Evolutionary conservation across 2,888 invertebrate genomes (phyloP).

Genomic region (Aphidius colemani): DNA sequence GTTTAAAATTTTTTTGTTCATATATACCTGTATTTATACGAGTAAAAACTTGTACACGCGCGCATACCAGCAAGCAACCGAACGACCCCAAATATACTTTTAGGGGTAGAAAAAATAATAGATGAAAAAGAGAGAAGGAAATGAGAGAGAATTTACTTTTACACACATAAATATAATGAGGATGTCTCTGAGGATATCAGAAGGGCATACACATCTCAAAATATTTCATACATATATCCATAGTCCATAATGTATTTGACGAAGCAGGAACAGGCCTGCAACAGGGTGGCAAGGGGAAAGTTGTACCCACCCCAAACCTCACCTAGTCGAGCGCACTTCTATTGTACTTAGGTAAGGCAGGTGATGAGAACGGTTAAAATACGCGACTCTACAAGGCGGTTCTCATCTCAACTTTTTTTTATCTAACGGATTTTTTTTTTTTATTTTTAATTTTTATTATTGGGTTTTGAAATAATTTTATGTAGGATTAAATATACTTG

Average conservation of each 20-base stretch:
- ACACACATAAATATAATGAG: conserved; percentile 50
- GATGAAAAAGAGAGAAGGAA: conserved; percentile 1
- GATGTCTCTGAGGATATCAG: conserved; percentile 48
- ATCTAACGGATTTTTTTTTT: too few species aligned
- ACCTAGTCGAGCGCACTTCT: conserved; percentile 43
- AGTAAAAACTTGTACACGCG: too few species aligned
- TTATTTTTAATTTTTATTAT: background rate
- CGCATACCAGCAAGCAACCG: too few species aligned
- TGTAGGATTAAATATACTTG: too few species aligned
- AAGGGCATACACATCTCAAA: conserved; percentile 38
- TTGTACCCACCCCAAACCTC: conserved; percentile 45
- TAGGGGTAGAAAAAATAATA: background rate
- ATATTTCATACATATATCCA: too few species aligned
- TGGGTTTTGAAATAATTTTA: background rate
- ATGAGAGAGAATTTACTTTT: conserved; percentile 38
- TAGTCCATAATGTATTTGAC: too few species aligned
- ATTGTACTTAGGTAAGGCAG: conserved; percentile 56
- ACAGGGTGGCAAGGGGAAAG: conserved; percentile 21
- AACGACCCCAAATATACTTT: too few species aligned
- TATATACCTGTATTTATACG: conserved; percentile 20
- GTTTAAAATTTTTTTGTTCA: too few species aligned
- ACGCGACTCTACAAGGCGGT: conserved; percentile 51
- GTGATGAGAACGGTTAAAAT: conserved; percentile 60
- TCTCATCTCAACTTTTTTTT: conserved; percentile 31
- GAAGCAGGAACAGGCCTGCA: background rate